Base-by-base conservation (phyloP, 1,140 invertebrate genomes). In the Lordiphosa mommai region DNA sequence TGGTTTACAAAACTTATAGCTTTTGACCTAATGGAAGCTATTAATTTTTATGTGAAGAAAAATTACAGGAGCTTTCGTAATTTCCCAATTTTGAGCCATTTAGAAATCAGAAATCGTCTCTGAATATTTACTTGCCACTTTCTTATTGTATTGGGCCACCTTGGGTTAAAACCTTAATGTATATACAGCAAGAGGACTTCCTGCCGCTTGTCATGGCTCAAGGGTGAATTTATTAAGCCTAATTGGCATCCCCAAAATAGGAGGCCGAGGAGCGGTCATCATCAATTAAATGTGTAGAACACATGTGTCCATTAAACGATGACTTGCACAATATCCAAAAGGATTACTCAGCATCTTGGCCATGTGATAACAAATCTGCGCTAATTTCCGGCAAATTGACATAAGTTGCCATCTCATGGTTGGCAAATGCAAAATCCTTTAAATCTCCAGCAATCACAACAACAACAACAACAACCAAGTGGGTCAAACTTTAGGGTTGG, bases 341-440 rank as follows among this genome's bases (percentile, higher is more conserved):
- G 16, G 20, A 40, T 49, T 67, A 59, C 20, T 12, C 47, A 58
- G 68, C 64, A 68, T 43, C 63, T 53, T 52, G 47, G 30, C 55
- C 43, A 47, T 59, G 38, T 41, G 63, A 68, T 53, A 56, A 50
- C 40, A 52, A 57, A 72, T 72, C 69, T 61, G 43, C 47, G 55
- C 41, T 68, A 58, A 68, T 68, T 73, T 67, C 57, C 70, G 52
- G 51, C 56, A 67, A 72, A 72, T 68, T 63, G 59, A 6, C 9
- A 16, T 32, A 69, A 60, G 10, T 20, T 59, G 64, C 37, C 32
- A 43, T 44, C 47, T 74, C 56, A 76, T 41, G 6, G 32, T 12
- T 10, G 2, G 7, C 33, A 34, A 49, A 33, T 14, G 48, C 8
- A 36, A 32, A 58, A 68, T 59, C 63, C 63, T 67, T 60, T 51